Conservation (phyloP, 2,113 vertebrate genomes). For the Stegastes partitus region DNA sequence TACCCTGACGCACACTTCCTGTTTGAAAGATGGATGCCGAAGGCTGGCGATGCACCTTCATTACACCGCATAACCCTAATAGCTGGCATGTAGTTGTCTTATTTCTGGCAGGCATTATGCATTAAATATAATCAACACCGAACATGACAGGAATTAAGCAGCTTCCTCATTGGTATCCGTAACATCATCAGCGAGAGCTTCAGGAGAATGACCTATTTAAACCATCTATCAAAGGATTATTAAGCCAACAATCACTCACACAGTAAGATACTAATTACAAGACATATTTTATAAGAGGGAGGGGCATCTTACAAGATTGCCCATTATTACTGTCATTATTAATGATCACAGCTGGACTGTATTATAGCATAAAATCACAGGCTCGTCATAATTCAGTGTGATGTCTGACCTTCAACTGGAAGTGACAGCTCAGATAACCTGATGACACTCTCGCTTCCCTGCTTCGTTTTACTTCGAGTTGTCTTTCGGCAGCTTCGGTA, state of each 20-base stretch:
- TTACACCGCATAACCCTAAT: background rate
- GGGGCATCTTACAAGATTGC: constrained; percentile 2
- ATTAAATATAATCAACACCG: constrained; percentile 31
- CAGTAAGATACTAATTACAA: constrained; percentile 46
- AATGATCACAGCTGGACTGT: constrained; percentile 41
- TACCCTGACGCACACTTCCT: background rate
- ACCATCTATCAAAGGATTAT: constrained; percentile 40
- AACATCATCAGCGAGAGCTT: constrained; percentile 11
- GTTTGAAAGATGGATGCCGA: constrained; percentile 13
- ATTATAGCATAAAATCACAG: constrained; percentile 20
- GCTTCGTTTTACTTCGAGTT: background rate
- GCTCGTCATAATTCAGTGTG: constrained; percentile 30
- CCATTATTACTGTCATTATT: constrained; percentile 43
- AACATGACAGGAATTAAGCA: constrained; percentile 25
- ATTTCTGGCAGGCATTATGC: constrained; percentile 6
- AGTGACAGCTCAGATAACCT: constrained; percentile 43
- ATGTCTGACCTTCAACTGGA: constrained; percentile 46
- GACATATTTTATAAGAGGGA: constrained; percentile 11
- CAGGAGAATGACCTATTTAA: constrained; percentile 29
- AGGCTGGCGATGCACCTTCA: background rate
- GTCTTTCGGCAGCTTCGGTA: background rate
- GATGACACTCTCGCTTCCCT: constrained; percentile 33
- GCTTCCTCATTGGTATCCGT: constrained; percentile 20
- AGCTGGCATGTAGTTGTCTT: constrained; percentile 12
- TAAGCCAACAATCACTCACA: constrained; percentile 48